A percentile compares a stretch with the other conserved stretches of the same genome.
Evolutionary conservation across 2,888 invertebrate genomes (phyloP).

Genomic region (Pyralis farinalis): DNA sequence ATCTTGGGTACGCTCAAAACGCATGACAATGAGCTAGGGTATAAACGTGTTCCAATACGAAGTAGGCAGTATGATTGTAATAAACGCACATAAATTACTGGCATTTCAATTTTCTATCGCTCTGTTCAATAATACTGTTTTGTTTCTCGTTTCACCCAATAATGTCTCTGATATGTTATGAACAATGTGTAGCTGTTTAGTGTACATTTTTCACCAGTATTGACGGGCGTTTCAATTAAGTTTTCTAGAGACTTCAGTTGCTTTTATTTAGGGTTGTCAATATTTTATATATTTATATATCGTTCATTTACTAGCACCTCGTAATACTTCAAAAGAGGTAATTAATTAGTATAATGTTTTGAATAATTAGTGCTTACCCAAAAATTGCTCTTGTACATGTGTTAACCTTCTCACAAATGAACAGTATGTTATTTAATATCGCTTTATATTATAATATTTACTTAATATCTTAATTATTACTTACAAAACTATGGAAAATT

Average conservation of each 20-base stretch:
- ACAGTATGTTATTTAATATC: too few relatives aligned
- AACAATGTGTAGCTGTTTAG: constrained; percentile 16
- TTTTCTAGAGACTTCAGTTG: constrained; percentile 41
- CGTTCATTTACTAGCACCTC: too few relatives aligned
- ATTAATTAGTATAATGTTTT: too few relatives aligned
- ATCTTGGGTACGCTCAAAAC: not conserved
- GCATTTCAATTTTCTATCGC: constrained; percentile 9
- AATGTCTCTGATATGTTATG: constrained; percentile 4
- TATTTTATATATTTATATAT: constrained; percentile 3
- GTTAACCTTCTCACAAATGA: too few relatives aligned
- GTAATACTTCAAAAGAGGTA: too few relatives aligned
- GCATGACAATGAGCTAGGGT: constrained; percentile 1
- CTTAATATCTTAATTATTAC: too few relatives aligned
- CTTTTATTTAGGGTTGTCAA: constrained; percentile 33
- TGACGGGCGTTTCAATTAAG: constrained; percentile 46
- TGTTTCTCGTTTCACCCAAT: constrained; percentile 6
- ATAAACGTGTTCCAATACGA: not conserved
- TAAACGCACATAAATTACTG: constrained; percentile 12
- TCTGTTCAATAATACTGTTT: constrained; percentile 6
- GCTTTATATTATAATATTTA: too few relatives aligned
- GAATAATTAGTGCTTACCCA: too few relatives aligned
- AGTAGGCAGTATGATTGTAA: constrained; percentile 5
- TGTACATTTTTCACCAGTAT: constrained; percentile 37
- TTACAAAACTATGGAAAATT: too few relatives aligned
- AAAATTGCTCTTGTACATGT: too few relatives aligned